Evolutionary conservation across 2,797 vertebrate species (phyloP), one percentile per base, ranked within the genome.

Genomic region (Megaceryle alcyon): DNA sequence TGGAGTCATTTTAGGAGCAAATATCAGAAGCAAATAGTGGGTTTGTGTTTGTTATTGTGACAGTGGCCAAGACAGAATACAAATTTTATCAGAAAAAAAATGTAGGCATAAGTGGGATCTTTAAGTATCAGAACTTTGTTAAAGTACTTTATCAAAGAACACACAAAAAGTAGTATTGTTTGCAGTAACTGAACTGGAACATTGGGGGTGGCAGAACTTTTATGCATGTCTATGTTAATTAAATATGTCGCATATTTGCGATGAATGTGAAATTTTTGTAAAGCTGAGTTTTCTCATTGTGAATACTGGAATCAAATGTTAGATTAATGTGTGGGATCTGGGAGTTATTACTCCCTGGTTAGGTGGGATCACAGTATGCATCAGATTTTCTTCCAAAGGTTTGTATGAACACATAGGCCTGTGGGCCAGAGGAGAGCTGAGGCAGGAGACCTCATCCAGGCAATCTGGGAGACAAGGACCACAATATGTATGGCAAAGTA

Each of bases 401-500:
- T n/a, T 66, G 5, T 56, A 43, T 39, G 20, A 56, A 56, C 7
- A 17, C 22, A 19, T 4, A 84, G 5, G 2, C 39, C 44, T 73
- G 54, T n/a, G 2, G 0, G 19, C 8, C 28, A 82, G 19, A 56
- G 46, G 51, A 60, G 2, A 64, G 12, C 15, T 64, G 51, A 73
- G 37, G 3, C 7, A 37, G 3, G 5, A 56, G 33, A 60, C 15
- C 20, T 70, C n/a, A 51, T 28, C 19, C 12, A 59, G 46, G 28
- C 22, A 44, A 16, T 9, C 43, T 80, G 48, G 18, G 10, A 73
- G 26, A 17, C 31, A 66, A 6, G 15, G 12, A 77, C 3, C 26
- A 11, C 33, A 41, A 6, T 0, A 0, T 5, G 0, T 20, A 8
- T 26, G 12, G 31, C 49, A 31, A 53, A 88, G 41, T n/a, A 3